A percentile compares a stretch with the other conserved stretches of the same genome.
These are phyloP conservation scores for Cenopis cana DNA, from an alignment of 2,888 invertebrate species.

Conservation along the genomic window DNA sequence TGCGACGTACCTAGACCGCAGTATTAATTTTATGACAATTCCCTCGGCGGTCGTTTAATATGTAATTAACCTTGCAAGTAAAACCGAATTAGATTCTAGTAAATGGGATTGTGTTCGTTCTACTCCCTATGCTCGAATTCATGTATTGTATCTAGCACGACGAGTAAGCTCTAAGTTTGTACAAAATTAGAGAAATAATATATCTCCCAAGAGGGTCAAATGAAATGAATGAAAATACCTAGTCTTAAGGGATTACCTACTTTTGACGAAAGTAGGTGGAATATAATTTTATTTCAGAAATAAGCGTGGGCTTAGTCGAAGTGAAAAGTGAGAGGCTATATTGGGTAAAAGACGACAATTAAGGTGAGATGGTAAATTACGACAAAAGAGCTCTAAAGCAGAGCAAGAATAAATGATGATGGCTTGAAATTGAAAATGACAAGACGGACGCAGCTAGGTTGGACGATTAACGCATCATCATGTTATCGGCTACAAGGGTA, in stretches of 20 bases:
- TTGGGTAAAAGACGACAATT: conserved; percentile 17
- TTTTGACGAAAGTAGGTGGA: not conserved
- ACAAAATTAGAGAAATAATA: not conserved
- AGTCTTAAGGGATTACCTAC: not conserved
- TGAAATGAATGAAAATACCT: not conserved
- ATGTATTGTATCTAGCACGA: not conserved
- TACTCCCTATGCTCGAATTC: not conserved
- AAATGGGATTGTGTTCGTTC: conserved; percentile 12
- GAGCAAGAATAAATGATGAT: conserved; percentile 1
- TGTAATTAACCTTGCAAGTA: conserved; percentile 33
- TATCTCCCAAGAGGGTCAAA: not conserved
- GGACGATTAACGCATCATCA: no score
- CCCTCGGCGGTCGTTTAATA: conserved; percentile 20
- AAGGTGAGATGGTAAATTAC: conserved; percentile 5
- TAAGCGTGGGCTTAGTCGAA: not conserved
- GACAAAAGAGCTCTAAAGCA: conserved; percentile 3
- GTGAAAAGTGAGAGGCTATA: conserved; percentile 3
- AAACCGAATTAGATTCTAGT: conserved; percentile 20
- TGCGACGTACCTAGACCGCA: conserved; percentile 16
- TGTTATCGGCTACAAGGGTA: no score
- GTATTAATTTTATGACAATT: conserved; percentile 35
- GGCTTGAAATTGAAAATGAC: not conserved
- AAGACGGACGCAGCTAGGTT: not conserved
- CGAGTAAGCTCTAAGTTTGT: not conserved
- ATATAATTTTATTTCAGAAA: not conserved